Base-by-base conservation (phyloP, 2,113 vertebrate genomes). In the Lamprotornis superbus region DNA sequence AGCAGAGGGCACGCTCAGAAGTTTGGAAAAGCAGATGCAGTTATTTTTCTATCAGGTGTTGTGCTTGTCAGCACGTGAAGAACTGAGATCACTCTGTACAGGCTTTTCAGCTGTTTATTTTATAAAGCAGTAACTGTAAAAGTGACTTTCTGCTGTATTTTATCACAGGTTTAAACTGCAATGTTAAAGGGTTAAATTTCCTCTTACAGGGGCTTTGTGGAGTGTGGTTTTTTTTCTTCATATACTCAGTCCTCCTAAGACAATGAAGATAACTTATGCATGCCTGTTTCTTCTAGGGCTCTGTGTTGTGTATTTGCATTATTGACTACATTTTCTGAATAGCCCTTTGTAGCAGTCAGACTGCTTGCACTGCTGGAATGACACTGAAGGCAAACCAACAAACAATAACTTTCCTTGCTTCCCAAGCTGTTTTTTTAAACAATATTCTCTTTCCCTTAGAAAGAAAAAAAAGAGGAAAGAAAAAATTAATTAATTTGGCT, bases 241-340 rank as follows among this genome's bases (percentile, higher is more conserved):
- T 35, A 9, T 50, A 63, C 28, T 81, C 23, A 64, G 37, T 86
- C 16, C 56, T 59, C 6, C 60, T 39, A 31, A 83, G 83, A 90
- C 64, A 82, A 30, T 88, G 35, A 50, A 83, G 83, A 35, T 59
- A 89, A 90, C 28, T 70, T 53, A 67, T 2, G 49, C 46, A 57
- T 69, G 67, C 44, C 47, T 76, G 21, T 83, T 94, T 87, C 75
- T 84, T 73, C 19, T 69, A 75, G 55, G 63, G 19, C 57, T 91
- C 65, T 76, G 42, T 75, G 74, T 13, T 59, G 40, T 56, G 42
- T 49, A 11, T 91, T 88, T 94, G 42, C 76, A 75, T 91, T 90
- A 80, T 42, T 77, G 75, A 90, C 75, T 81, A n/a, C 15, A 59
- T 91, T 67, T 92, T 88, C 63, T 96, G 84, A 96, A 76, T 79